A percentile compares a stretch with the other conserved stretches of the same genome.
Conservation (phyloP, 2,888 invertebrate genomes). For the Archaeoteleia sp. region DNA sequence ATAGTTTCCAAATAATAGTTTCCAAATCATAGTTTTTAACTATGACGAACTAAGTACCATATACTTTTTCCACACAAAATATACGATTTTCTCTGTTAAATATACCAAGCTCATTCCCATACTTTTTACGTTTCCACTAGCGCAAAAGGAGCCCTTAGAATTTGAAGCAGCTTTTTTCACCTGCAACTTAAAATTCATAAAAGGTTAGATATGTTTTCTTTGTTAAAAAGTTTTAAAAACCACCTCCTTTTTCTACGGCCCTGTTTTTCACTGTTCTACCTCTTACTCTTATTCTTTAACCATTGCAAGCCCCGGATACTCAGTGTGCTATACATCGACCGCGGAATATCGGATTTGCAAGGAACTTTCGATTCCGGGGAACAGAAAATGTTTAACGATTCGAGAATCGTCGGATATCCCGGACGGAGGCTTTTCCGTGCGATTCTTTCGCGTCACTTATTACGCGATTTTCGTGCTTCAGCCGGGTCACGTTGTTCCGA, state of each 20-base stretch:
- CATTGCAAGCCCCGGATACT: conserved; percentile 14
- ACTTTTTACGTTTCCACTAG: too few relatives aligned
- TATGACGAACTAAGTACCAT: too few relatives aligned
- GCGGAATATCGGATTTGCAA: conserved; percentile 43
- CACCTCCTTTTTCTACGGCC: conserved; percentile 7
- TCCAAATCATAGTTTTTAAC: too few relatives aligned
- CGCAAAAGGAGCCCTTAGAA: too few relatives aligned
- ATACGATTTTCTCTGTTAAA: too few relatives aligned
- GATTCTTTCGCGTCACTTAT: conserved; percentile 49
- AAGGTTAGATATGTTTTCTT: too few relatives aligned
- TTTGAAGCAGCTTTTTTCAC: too few relatives aligned
- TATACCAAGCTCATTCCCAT: too few relatives aligned
- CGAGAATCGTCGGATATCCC: conserved; percentile 47
- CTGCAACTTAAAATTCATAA: too few relatives aligned
- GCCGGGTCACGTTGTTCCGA: conserved; percentile 43
- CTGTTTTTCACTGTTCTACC: conserved; percentile 17
- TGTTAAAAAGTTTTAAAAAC: conserved; percentile 2
- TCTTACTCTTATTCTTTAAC: conserved; percentile 4
- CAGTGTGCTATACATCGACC: conserved; percentile 26
- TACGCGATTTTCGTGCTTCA: conserved; percentile 46
- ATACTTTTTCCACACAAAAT: too few relatives aligned
- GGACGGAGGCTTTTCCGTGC: conserved; percentile 37
- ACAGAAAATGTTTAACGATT: conserved; percentile 47
- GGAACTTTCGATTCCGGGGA: conserved; percentile 41
- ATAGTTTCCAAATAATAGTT: too few relatives aligned